Base-by-base conservation (phyloP, 2,797 vertebrate species). In the Acrossocheilus fasciatus region DNA sequence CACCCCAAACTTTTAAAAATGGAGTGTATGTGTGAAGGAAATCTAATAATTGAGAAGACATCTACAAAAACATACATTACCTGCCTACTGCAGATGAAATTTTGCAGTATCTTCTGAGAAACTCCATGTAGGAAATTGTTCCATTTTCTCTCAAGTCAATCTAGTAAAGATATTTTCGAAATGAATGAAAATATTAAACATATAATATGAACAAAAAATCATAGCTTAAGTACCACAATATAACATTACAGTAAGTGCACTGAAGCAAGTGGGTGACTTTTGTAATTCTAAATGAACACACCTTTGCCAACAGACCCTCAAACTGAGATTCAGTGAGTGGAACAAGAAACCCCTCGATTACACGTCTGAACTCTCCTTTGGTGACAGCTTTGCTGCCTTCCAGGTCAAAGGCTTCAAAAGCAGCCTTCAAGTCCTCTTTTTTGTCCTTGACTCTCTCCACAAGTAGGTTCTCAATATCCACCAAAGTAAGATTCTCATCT, bases 311-410 rank as follows among this genome's bases (percentile, higher is more conserved):
- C 62, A 95, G 39, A 4, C 80, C 79, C 1, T 93, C 90, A 83
- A 94, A 95, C 87, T 96, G 93, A 1, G 81, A 91, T 78, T 92
- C 86, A 0, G 91, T 94, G 50, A 95, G 91, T 4, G 89, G 86
- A 83, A 94, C 78, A 57, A 95, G 87, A 90, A 95, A 95, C 34
- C 82, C 86, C 85, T 92, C 82, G 45, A 93, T 86, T 4, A 92
- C 88, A 17, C 91, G 86, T 43, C 87, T 90, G 90, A 96, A 94
- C 73, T 95, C 93, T 6, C 80, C 90, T 88, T 87, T 94, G 11
- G 94, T 95, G 91, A 95, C 91, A 0, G 87, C 91, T 87, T 90
- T 88, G 2, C 50, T 91, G 79, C 91, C 90, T 72, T 83, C 88
- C 1, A 87, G 54, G 86, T 96, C 95, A 7, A 93, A 87, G 3